Base-by-base conservation (phyloP, 1,140 invertebrate species). In the Cydia amplana region DNA sequence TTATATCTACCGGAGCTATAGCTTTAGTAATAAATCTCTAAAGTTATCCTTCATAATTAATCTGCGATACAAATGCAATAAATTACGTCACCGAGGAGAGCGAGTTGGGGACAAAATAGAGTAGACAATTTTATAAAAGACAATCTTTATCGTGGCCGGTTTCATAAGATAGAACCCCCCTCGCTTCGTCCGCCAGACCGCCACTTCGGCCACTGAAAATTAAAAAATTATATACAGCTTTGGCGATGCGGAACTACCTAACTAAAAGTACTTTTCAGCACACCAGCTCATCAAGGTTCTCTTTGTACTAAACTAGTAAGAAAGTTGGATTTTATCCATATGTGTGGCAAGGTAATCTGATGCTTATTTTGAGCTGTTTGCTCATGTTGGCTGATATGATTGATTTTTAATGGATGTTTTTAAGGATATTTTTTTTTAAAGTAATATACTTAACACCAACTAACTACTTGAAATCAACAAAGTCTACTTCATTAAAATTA, bases 41-140 rank as follows among this genome's bases (percentile, higher is more conserved):
- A 77, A 77, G 79, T 78, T 75, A 82, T 79, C 78, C 79, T 78
- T 74, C 72, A 77, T 80, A 80, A 82, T 82, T 80, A 82, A 82
- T 80, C 80, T 79, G 77, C 74, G 81, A 77, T 79, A 78, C 76
- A 78, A 78, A 76, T 77, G 79, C 73, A 75, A 82, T 82, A 82
- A 82, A 82, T 82, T 82, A 76, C 60, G 49, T 72, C 18, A 49
- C 46, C 32, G 40, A 49, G 25, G 20, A 49, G 70, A 40, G 10
- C 14, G 72, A 25, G 40, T 51, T 46, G 72, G 18, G 32, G 65
- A 70, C 65, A 70, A 70, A 70, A 70, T 70, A 70, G 65, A 70
- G 65, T 36, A 70, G 28, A 70, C 43, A 40, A 70, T 70, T 70
- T 43, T 70, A 43, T 70, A 70, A 23, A 65, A 70, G 32, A 18